Percentiles rank a stretch among this genome's conserved stretches.
Conservation (phyloP, 2,113 vertebrate genomes). For the Misgurnus mizolepis region DNA sequence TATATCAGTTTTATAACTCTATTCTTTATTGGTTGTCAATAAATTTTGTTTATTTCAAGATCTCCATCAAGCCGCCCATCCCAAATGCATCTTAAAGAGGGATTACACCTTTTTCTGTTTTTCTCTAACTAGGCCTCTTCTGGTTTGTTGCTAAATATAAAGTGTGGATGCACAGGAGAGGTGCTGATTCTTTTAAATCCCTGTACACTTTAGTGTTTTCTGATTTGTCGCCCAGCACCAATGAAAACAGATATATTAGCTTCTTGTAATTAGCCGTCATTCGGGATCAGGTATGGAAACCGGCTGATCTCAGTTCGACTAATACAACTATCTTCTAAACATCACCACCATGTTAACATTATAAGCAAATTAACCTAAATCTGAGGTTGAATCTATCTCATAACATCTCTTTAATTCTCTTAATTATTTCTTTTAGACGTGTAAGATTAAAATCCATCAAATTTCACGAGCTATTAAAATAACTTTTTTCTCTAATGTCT, state of each 20-base stretch:
- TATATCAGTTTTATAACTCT: too few relatives aligned
- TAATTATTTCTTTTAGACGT: too few relatives aligned
- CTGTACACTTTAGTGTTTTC: not conserved
- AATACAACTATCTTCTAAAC: not conserved
- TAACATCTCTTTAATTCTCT: too few relatives aligned
- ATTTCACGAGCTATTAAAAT: too few relatives aligned
- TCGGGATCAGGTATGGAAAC: not conserved
- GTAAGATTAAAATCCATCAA: too few relatives aligned
- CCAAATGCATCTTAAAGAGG: too few relatives aligned
- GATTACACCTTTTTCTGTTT: not conserved
- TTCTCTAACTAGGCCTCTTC: constrained; percentile 28
- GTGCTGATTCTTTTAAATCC: constrained; percentile 16
- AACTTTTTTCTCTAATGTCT: too few relatives aligned
- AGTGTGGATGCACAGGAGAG: constrained; percentile 3
- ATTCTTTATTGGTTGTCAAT: too few relatives aligned
- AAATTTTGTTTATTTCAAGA: too few relatives aligned
- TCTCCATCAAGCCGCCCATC: too few relatives aligned
- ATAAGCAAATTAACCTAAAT: not conserved
- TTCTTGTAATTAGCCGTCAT: constrained; percentile 9
- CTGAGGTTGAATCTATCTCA: not conserved
- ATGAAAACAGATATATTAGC: constrained; percentile 15
- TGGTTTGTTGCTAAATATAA: constrained; percentile 31
- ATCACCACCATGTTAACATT: not conserved
- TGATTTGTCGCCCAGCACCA: constrained; percentile 5
- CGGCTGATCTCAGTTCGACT: not conserved